Base-by-base conservation (phyloP, 2,113 vertebrate genomes). In the Amblyopsis rosae region DNA sequence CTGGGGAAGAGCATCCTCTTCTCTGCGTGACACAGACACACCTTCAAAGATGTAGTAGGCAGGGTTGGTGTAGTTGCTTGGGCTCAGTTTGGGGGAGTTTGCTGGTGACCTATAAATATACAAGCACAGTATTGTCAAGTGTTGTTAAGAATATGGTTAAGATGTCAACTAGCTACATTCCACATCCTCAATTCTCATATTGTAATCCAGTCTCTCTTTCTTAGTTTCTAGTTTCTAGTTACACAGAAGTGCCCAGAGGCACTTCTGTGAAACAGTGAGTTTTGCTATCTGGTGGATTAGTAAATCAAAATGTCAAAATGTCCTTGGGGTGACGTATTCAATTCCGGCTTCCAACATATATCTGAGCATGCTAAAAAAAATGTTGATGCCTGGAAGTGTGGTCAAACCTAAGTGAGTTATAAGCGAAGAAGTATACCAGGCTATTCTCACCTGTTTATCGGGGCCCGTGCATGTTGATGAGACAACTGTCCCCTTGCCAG, bases 1-100 rank as follows among this genome's bases (percentile, higher is more conserved):
- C 0, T 76, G 75, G 4, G 86, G 76, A 1, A 74, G 82, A 41
- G 46, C 62, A 3, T 92, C 89, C 58, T 70, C 87, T 3, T 69
- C 58, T 0, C 6, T 69, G 61, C 84, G 79, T 0, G 76, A 0
- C 6, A 88, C 86, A 12, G 93, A 91, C 45, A 94, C 64, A 0
- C 92, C 93, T 80, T 95, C 95, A 4, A 96, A 95, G 79, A 95
- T 93, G 90, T 94, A 94, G 89, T 95, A 96, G 62, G 94, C 94
- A 0, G 95, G 94, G 78, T 95, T 96, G 84, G 94, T 95, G 91
- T 95, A 96, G 88, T 87, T 89, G 16, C 83, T 79, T 0, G 91
- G 61, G 0, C 80, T 81, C n/a, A 88, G 80, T 0, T 89, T 88
- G 26, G 88, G 63, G 46, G 93, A 86, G 51, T 67, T 74, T 48